Percentiles rank a stretch among this genome's conserved stretches.
Conservation (phyloP, 2,888 invertebrate species). For the Acronicta psi region DNA sequence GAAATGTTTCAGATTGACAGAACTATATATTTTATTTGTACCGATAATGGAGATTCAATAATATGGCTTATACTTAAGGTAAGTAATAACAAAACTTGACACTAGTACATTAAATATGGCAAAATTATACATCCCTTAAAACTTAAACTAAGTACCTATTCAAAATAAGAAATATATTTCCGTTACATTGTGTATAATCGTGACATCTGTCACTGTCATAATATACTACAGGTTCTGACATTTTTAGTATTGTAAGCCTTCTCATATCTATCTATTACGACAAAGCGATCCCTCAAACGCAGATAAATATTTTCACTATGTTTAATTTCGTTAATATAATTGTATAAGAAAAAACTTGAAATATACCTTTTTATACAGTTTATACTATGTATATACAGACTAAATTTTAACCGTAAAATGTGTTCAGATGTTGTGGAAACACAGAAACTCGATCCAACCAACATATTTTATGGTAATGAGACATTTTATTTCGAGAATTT, state of each 20-base stretch:
- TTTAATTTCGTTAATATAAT: conserved; percentile 26
- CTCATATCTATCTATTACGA: conserved; percentile 27
- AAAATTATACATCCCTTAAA: too few species aligned
- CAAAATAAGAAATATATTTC: too few species aligned
- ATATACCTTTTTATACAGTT: conserved; percentile 39
- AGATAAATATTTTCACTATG: conserved; percentile 32
- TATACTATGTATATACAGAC: conserved; percentile 33
- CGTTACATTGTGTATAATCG: too few species aligned
- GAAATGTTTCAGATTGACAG: too few species aligned
- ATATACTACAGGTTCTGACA: neutral
- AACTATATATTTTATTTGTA: too few species aligned
- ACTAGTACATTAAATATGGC: too few species aligned
- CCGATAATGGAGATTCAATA: too few species aligned
- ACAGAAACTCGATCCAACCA: conserved; percentile 11
- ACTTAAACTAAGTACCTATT: too few species aligned
- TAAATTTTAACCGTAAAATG: conserved; percentile 28
- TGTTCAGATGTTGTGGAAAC: conserved; percentile 10
- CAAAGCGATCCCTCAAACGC: conserved; percentile 17
- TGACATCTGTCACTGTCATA: too few species aligned
- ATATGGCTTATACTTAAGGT: too few species aligned
- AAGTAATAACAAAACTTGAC: too few species aligned
- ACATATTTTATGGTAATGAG: conserved; percentile 18
- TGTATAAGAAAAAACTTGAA: conserved; percentile 42
- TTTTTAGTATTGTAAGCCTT: neutral
- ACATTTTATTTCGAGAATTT: conserved; percentile 3